These are phyloP conservation scores for Sepiola atlantica DNA, from an alignment of 2,888 invertebrate species.

Conservation along the genomic window DNA sequence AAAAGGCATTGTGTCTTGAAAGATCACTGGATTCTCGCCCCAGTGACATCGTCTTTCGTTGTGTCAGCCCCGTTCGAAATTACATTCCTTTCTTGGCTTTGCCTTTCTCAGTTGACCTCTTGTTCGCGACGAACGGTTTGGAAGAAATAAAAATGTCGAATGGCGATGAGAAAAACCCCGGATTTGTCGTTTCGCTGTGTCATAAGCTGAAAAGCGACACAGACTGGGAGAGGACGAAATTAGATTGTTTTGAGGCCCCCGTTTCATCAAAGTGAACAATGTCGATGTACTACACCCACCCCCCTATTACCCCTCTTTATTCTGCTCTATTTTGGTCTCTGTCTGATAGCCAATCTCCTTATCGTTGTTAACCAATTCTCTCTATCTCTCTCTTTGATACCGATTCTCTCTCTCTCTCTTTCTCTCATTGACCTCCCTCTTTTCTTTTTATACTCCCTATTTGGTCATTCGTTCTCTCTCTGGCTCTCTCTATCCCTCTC, in stretches of 20 bases:
- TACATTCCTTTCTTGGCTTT: neutral
- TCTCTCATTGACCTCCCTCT: neutral
- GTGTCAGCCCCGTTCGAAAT: neutral
- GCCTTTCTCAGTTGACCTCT: neutral
- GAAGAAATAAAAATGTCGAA: constrained; percentile 9
- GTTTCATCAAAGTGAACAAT: neutral
- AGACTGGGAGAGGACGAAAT: neutral
- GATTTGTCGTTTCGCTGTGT: neutral
- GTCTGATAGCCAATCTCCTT: too few relatives aligned
- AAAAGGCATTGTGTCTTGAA: neutral
- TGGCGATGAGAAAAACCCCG: neutral
- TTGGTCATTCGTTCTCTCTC: too few relatives aligned
- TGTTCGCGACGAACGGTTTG: neutral
- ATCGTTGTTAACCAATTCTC: too few relatives aligned
- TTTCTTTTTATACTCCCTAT: neutral
- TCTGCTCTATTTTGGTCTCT: too few relatives aligned
- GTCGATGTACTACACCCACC: too few relatives aligned
- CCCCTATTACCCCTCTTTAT: too few relatives aligned
- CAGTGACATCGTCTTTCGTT: neutral
- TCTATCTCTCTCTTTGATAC: too few relatives aligned
- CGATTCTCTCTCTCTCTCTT: neutral
- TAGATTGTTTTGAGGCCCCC: neutral
- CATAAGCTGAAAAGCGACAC: neutral
- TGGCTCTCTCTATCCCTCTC: too few relatives aligned
- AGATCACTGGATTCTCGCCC: constrained; percentile 9